phyloP scores from a whole-genome alignment of 2,113 vertebrate species.

The Columba livia region DNA sequence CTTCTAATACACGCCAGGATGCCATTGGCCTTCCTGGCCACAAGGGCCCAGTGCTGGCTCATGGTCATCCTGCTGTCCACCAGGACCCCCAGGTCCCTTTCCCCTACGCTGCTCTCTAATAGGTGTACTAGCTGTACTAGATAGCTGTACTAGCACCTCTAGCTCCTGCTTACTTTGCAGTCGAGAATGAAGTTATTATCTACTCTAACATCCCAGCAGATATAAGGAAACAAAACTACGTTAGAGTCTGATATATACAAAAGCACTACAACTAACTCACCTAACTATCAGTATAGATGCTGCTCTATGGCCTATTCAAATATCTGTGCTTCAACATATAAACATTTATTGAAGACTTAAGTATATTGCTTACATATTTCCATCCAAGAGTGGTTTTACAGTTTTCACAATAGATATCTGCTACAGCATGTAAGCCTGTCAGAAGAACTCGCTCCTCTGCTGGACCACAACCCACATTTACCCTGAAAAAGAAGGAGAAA shows the following conservation, averaged over 20 bases:
- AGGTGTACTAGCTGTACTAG: too few species aligned
- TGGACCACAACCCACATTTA: slow-evolving; percentile 97
- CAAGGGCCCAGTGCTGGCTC: too few species aligned
- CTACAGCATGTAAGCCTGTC: slow-evolving; percentile 96
- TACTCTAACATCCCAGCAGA: neutral
- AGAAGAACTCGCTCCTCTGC: slow-evolving; percentile 97
- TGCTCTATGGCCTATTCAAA: neutral
- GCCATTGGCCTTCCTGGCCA: too few species aligned
- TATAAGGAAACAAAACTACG: neutral
- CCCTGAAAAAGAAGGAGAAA: slow-evolving; percentile 72
- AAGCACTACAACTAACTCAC: neutral
- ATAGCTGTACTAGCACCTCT: neutral
- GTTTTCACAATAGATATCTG: slow-evolving; percentile 99
- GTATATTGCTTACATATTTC: slow-evolving; percentile 91
- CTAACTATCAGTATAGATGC: neutral
- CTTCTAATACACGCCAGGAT: too few species aligned
- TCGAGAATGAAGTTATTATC: neutral
- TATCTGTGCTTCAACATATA: neutral
- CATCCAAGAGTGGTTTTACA: slow-evolving; percentile 99
- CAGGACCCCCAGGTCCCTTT: too few species aligned
- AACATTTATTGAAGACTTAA: neutral
- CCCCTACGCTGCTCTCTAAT: too few species aligned
- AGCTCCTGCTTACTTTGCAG: neutral
- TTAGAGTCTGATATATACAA: neutral
- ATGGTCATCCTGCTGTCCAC: too few species aligned